Evolutionary conservation across 2,113 vertebrate genomes (phyloP).

Genomic region (Mus pahari): DNA sequence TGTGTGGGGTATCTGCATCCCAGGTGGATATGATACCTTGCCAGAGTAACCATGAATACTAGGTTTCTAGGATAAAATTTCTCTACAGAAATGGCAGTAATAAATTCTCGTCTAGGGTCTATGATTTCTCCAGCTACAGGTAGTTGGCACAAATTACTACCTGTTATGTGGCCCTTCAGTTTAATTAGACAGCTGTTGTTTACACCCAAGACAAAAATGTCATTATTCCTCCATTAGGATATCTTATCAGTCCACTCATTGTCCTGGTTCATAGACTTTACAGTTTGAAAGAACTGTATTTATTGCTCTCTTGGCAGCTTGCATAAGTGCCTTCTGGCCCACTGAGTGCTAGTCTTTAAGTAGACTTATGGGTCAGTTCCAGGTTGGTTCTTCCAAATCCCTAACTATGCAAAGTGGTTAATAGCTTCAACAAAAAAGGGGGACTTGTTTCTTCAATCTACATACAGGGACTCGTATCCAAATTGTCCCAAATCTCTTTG

Average conservation of each 20-base stretch:
- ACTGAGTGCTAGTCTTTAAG: neutral
- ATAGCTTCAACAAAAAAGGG: neutral
- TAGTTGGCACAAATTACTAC: neutral
- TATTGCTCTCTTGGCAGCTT: neutral
- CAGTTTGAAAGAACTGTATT: neutral
- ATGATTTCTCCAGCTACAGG: neutral
- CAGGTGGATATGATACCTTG: too few relatives aligned
- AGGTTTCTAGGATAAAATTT: too few relatives aligned
- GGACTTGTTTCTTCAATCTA: neutral
- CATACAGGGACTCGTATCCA: conserved; percentile 5
- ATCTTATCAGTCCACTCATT: neutral
- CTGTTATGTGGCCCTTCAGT: too few relatives aligned
- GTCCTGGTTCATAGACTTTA: neutral
- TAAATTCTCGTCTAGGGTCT: neutral
- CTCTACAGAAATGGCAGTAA: neutral
- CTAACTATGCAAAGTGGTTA: neutral
- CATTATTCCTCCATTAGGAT: neutral
- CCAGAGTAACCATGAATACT: too few relatives aligned
- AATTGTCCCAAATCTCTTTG: neutral
- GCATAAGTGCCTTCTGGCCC: neutral
- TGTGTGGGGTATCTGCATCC: too few relatives aligned
- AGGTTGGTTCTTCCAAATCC: neutral
- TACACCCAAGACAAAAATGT: neutral
- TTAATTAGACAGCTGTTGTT: neutral
- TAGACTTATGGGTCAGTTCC: neutral